phyloP scores from a whole-genome alignment of 2,797 vertebrate species.

The Antrozous pallidus region DNA sequence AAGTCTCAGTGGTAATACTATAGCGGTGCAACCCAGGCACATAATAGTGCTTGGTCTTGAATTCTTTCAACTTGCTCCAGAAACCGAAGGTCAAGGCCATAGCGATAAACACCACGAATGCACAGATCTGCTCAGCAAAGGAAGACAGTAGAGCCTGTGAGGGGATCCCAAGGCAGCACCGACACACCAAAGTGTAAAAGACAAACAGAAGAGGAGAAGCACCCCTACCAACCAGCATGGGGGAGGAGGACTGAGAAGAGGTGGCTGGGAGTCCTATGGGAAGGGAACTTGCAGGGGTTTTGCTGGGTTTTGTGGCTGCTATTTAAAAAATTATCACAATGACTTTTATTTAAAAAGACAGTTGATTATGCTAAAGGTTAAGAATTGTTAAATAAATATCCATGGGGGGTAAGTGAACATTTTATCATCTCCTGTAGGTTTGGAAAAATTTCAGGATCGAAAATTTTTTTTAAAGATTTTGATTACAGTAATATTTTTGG shows the following conservation, averaged over 20 bases:
- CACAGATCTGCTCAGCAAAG: slow-evolving; percentile 84
- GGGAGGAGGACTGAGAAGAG: fast-evolving
- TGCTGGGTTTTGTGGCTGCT: fast-evolving
- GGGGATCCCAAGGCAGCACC: fast-evolving
- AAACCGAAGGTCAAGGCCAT: slow-evolving; percentile 84
- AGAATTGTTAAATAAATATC: background rate
- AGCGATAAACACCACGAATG: slow-evolving; percentile 79
- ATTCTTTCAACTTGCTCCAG: slow-evolving; percentile 77
- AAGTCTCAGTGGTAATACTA: slow-evolving; percentile 76
- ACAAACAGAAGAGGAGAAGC: too few species aligned
- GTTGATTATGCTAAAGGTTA: background rate
- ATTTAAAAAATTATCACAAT: background rate
- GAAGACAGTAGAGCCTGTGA: fast-evolving
- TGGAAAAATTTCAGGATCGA: background rate
- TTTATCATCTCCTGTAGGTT: background rate
- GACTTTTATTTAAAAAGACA: background rate
- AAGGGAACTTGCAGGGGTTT: background rate
- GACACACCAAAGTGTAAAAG: fast-evolving
- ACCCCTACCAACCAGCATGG: too few species aligned
- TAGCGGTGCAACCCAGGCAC: background rate
- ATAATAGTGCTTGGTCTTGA: slow-evolving; percentile 78
- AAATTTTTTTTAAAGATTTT: background rate
- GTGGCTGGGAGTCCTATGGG: too few species aligned
- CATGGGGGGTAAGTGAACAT: background rate
- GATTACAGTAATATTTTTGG: background rate